Evolutionary conservation across 2,888 invertebrate species (phyloP), one percentile per base, ranked within the genome.

Genomic region (Magallana nippona): DNA sequence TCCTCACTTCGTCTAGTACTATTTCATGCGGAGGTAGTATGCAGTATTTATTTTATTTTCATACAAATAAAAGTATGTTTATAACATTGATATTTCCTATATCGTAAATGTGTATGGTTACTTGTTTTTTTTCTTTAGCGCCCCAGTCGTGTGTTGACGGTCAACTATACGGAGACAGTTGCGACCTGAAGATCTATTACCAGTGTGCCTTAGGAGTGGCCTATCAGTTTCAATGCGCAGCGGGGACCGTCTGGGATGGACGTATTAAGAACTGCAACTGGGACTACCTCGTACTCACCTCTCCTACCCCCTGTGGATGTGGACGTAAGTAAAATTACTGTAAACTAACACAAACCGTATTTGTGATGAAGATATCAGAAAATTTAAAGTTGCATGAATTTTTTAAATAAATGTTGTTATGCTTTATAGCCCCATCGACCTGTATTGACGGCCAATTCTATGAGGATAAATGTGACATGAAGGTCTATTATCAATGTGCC

Each of bases 191-290:
- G 19, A 55, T 79, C 1, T 84, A 82, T 56, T 84, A 84, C 71
- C 79, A 80, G 32, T 84, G 84, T 84, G 32, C 58, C 0, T 58
- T 80, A n/a, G 82, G 82, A 11, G 57, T 82, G 0, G 56, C 77
- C 19, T 82, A 63, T 17, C 82, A 77, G 55, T 71, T 78, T 27
- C 17, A 22, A 17, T 84, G 84, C 60, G 57, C 62, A n/a, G 8
- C 71, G 10, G 80, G 80, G 44, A 78, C 79, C 22, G 80, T 82
- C 13, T 84, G 84, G 84, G 80, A 84, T 60, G 19, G 22, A 55
- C 19, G 56, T 11, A 82, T 79, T 13, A 82, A 82, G 13, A 71
- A 71, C 56, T 84, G 84, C 79, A 82, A 84, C 71, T 84, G 83
- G 83, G 83, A 58, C 56, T 78, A 82, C 27, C 78, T 82, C 44